Conservation (phyloP, 1,140 invertebrate genomes). For the Streblospio benedicti region DNA sequence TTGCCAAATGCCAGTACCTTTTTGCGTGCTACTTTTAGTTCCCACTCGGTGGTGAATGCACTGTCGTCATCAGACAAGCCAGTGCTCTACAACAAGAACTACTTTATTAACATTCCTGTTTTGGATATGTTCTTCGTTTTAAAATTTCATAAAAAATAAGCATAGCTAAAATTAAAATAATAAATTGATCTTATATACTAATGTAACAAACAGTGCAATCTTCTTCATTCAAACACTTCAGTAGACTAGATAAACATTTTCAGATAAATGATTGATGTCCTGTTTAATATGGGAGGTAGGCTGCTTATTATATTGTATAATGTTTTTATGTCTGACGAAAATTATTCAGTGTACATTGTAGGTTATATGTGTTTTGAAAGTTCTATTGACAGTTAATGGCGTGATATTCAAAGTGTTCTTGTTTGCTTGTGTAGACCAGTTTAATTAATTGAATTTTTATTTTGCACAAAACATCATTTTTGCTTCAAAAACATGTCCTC, state of each 20-base stretch:
- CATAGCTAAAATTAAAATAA: neutral
- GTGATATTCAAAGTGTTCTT: neutral
- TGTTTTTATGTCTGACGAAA: neutral
- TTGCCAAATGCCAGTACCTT: too few relatives aligned
- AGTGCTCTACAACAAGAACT: neutral
- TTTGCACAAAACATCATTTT: too few relatives aligned
- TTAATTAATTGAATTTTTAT: too few relatives aligned
- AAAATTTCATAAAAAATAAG: too few relatives aligned
- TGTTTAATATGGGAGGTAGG: neutral
- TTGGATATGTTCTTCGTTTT: too few relatives aligned
- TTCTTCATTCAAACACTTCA: conserved; percentile 10
- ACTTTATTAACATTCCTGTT: too few relatives aligned
- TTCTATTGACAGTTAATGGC: neutral
- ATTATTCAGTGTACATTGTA: neutral
- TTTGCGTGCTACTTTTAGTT: conserved; percentile 32
- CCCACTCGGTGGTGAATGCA: conserved; percentile 33
- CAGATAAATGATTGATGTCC: neutral
- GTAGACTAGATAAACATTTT: neutral
- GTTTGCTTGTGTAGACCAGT: neutral
- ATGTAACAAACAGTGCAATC: conserved; percentile 1
- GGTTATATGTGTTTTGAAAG: neutral
- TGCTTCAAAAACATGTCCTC: too few relatives aligned
- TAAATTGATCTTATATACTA: neutral
- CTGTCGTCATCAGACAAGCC: conserved; percentile 21
- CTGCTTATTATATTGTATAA: neutral